phyloP scores from a whole-genome alignment of 2,113 vertebrate species.

The Piprites chloris region DNA sequence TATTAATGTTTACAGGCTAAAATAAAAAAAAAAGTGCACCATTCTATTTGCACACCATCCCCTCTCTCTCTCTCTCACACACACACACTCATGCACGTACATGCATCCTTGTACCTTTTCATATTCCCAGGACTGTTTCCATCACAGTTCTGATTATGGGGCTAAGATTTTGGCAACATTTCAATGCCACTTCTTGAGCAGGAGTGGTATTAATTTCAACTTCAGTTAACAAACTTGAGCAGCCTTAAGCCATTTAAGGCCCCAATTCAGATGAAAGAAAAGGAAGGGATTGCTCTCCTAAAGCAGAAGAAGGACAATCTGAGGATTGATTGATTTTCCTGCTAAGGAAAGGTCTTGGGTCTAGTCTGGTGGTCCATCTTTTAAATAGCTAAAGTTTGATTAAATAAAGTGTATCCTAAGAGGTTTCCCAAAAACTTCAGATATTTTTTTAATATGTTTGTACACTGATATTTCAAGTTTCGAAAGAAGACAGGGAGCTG shows the following conservation, averaged over 20 bases:
- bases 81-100: rapidly evolving
- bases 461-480: neutral
- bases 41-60: neutral
- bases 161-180: neutral
- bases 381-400: neutral
- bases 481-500: neutral
- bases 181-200: neutral
- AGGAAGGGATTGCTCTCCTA: neutral
- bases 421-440: neutral
- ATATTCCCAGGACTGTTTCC: neutral
- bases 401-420: neutral
- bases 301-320: neutral
- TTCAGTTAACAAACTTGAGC: neutral
- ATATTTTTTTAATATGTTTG: neutral
- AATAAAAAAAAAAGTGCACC: neutral
- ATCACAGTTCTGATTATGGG: neutral
- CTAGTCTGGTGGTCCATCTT: neutral
- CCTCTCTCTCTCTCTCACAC: neutral
- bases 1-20: neutral
- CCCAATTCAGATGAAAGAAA: neutral
- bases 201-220: neutral
- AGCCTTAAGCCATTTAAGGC: neutral
- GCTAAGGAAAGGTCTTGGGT: neutral
- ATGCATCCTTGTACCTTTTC: neutral
- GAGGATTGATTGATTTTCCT: neutral